These are phyloP conservation scores for Gnathonemus echidnorhynchus DNA, from an alignment of 2,113 vertebrate genomes.

Conservation along the genomic window DNA sequence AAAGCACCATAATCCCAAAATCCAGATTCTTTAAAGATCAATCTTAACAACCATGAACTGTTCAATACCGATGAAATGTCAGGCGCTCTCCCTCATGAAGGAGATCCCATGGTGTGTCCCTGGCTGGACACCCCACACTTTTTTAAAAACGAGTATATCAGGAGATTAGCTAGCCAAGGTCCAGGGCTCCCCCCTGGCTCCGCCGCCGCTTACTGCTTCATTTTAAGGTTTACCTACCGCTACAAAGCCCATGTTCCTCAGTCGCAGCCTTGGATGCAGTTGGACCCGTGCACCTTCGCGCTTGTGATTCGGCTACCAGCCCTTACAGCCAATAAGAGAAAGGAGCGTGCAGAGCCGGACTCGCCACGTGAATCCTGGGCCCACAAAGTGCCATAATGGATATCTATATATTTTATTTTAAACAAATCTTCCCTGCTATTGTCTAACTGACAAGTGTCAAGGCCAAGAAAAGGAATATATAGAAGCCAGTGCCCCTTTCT, in stretches of 20 bases:
- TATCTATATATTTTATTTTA: conserved; percentile 50
- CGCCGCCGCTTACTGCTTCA: background rate
- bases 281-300: background rate
- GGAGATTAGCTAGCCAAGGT: background rate
- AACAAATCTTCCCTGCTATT: conserved; percentile 51
- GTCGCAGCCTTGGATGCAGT: background rate
- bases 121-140: background rate
- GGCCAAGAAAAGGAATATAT: conserved; percentile 40
- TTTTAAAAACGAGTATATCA: background rate
- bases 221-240: conserved; percentile 25
- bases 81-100: background rate
- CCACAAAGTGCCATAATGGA: conserved; percentile 41
- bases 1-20: background rate
- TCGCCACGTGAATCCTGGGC: conserved; percentile 38
- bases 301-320: conserved; percentile 20
- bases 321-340: conserved; percentile 49
- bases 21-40: background rate
- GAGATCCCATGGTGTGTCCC: background rate
- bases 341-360: conserved; percentile 50
- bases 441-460: conserved; percentile 47
- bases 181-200: background rate
- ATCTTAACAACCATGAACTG: background rate
- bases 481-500: conserved; percentile 37
- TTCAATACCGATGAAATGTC: background rate
- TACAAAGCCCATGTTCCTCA: conserved; percentile 28